These are phyloP conservation scores for Pissodes strobi DNA, from an alignment of 1,140 invertebrate species.

Conservation along the genomic window DNA sequence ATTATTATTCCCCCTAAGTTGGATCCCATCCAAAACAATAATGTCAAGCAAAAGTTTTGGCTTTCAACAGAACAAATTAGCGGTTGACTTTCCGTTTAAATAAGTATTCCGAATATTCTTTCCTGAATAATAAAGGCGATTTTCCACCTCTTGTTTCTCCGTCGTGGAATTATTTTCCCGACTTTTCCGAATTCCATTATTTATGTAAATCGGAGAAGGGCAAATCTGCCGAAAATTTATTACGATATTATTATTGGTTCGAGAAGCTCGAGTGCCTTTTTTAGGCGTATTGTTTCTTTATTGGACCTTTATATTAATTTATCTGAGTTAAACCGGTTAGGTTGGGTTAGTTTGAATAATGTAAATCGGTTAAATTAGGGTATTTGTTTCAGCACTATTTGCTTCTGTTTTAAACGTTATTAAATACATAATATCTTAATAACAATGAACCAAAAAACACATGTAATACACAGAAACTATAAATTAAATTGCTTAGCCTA, in stretches of 20 bases:
- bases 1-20: slow-evolving; percentile 44
- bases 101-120: slow-evolving; percentile 27
- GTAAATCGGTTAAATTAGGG: too few species aligned
- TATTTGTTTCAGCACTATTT: too few species aligned
- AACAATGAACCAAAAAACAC: too few species aligned
- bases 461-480: too few species aligned
- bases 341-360: too few species aligned
- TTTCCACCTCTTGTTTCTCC: slow-evolving; percentile 16
- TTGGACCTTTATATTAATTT: too few species aligned
- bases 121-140: slow-evolving; percentile 17
- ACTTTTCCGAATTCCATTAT: slow-evolving; percentile 22
- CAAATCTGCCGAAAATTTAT: slow-evolving; percentile 18
- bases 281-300: too few species aligned
- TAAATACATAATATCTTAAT: too few species aligned
- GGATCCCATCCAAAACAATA: slow-evolving; percentile 44
- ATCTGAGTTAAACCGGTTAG: too few species aligned
- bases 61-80: slow-evolving; percentile 47
- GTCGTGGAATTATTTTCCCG: slow-evolving; percentile 14
- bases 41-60: slow-evolving; percentile 44
- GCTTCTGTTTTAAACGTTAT: too few species aligned
- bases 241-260: slow-evolving; percentile 1
- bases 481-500: too few species aligned
- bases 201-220: slow-evolving; percentile 2
- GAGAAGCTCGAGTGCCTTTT: too few species aligned
- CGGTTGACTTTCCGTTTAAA: slow-evolving; percentile 42